Evolutionary conservation across 1,140 invertebrate genomes (phyloP).

Genomic region (Asobara japonica): DNA sequence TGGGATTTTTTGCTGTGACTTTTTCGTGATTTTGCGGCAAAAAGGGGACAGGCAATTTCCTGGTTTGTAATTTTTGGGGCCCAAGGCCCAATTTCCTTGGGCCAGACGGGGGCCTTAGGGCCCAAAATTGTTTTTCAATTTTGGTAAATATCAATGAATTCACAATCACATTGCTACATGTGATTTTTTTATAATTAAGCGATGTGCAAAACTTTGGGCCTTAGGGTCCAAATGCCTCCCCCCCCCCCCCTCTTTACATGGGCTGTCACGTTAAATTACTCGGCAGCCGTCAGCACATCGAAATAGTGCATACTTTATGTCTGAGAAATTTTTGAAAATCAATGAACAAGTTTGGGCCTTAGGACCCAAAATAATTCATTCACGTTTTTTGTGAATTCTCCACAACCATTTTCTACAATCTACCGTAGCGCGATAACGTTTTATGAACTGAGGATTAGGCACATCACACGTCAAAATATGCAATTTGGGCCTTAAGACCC

Average conservation of each 20-base stretch:
- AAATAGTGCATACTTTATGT: neutral
- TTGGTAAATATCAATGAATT: too few species aligned
- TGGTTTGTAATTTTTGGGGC: neutral
- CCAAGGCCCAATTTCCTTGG: neutral
- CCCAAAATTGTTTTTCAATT: too few species aligned
- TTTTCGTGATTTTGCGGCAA: neutral
- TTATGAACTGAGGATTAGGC: neutral
- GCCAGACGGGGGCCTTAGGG: too few species aligned
- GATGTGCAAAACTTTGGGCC: too few species aligned
- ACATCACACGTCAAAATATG: neutral
- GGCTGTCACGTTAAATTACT: neutral
- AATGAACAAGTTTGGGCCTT: constrained; percentile 3
- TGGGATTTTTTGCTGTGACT: neutral
- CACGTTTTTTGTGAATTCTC: neutral
- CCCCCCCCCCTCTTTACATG: too few species aligned
- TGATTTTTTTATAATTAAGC: too few species aligned
- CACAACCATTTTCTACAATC: too few species aligned
- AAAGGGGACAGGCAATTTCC: neutral
- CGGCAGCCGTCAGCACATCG: neutral
- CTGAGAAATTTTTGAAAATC: too few species aligned
- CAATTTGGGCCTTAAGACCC: neutral
- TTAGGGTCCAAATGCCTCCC: too few species aligned
- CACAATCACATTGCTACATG: too few species aligned
- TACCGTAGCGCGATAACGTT: neutral
- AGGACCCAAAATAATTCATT: neutral